Base-by-base conservation (phyloP, 2,113 vertebrate genomes). In the Ochotona princeps region DNA sequence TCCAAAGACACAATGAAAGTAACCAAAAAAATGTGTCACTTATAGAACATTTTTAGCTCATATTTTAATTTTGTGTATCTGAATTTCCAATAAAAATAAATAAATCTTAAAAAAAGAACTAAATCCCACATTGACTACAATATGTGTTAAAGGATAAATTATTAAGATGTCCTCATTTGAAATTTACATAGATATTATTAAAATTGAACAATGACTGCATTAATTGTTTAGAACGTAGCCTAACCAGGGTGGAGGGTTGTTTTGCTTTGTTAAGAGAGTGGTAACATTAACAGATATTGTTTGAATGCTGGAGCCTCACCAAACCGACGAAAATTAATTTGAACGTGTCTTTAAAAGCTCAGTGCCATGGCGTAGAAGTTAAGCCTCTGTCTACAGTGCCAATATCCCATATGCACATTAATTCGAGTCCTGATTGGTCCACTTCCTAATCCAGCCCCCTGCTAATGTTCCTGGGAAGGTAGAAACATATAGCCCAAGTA, bases 211-310 rank as follows among this genome's bases (percentile, higher is more conserved):
- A 28, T 47, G 63, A 65, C 30, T 61, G 7, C 21, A 12, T 3
- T 38, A 79, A 51, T 61, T n/a, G 51, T 73, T 83, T 73, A 87
- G 47, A 92, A 90, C 61, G 75, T 86, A 67, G 14, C 54, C 20
- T 28, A 26, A 87, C 10, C 67, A 32, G 69, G 80, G 35, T 32
- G 54, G 54, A 15, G 54, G 13, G 13, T 57, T 54, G 51, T 54
- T 54, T 21, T 63, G 20, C 49, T 79, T 70, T 49, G n/a, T 38
- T 13, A 17, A 1, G n/a, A 38, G 66, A 72, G 28, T 57, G 30
- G 60, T 38, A 83, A 93, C 17, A 54, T 35, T 21, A 79, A 69
- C 54, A 84, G 54, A 44, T 80, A 66, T 7, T 35, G 2, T 79
- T 28, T 47, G 32, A 66, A 83, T n/a, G 65, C 28, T 54, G 44